phyloP scores from a whole-genome alignment of 2,797 vertebrate genomes.

The Nyctalus aviator region DNA sequence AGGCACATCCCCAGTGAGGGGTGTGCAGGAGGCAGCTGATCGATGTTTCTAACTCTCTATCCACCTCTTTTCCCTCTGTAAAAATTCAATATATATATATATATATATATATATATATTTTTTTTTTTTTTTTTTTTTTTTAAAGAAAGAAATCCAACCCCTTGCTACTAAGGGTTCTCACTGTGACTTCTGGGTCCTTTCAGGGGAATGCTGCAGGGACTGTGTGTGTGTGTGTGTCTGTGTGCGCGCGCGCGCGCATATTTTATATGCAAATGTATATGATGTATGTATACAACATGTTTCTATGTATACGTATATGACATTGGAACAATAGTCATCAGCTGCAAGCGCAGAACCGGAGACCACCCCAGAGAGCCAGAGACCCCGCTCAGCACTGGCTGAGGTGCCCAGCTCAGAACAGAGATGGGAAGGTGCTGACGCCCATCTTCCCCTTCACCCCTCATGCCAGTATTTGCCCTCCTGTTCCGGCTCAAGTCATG shows the following conservation, averaged over 20 bases:
- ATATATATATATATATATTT: no score
- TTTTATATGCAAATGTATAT: no score
- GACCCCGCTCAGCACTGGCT: neutral
- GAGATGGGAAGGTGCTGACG: neutral
- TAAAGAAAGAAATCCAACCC: neutral
- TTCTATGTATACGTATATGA: neutral
- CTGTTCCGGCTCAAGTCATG: neutral
- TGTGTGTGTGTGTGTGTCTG: neutral
- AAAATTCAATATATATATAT: no score
- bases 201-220: neutral
- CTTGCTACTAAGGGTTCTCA: neutral
- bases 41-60: no score
- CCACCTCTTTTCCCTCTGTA: no score
- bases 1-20: no score
- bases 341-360: neutral
- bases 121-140: no score
- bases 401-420: neutral
- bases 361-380: neutral
- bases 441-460: neutral
- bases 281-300: neutral
- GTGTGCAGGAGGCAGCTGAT: no score
- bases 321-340: neutral
- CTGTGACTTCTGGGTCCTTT: neutral
- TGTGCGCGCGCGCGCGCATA: accelerated
- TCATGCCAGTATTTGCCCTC: accelerated